Evolutionary conservation across 2,888 invertebrate species (phyloP).

Genomic region (Ypsolopha scabrella): DNA sequence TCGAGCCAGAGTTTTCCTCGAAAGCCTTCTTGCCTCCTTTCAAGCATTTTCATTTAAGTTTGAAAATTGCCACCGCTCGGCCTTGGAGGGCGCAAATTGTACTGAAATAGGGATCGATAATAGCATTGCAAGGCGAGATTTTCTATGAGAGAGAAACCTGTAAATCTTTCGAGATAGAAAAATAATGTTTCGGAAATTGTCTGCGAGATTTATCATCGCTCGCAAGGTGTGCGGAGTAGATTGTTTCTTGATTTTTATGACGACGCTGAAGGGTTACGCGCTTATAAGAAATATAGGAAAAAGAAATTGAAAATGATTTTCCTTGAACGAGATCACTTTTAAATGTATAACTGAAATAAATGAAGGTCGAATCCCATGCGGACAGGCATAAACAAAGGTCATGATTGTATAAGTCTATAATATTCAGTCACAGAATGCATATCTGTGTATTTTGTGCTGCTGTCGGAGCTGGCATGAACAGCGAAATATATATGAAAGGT

Average conservation of each 20-base stretch:
- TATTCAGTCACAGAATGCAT: too few relatives aligned
- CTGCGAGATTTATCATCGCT: constrained; percentile 44
- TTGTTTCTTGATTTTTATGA: constrained; percentile 45
- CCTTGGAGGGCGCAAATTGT: constrained; percentile 59
- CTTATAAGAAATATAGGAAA: too few relatives aligned
- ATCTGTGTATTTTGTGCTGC: too few relatives aligned
- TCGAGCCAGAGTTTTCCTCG: not conserved
- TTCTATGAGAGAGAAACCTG: constrained; percentile 55
- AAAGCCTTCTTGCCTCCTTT: not conserved
- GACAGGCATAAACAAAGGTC: too few relatives aligned
- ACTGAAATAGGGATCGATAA: constrained; percentile 65
- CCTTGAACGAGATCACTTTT: too few relatives aligned
- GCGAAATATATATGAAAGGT: too few relatives aligned
- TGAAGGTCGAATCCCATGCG: too few relatives aligned
- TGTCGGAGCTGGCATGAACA: too few relatives aligned
- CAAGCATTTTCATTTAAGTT: constrained; percentile 67
- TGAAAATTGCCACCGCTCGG: constrained; percentile 57
- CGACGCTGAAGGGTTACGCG: constrained; percentile 7
- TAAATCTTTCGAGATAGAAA: constrained; percentile 61
- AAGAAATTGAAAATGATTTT: too few relatives aligned
- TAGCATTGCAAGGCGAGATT: constrained; percentile 61
- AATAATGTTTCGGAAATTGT: constrained; percentile 60
- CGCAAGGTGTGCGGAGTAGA: constrained; percentile 35
- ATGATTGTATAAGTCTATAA: too few relatives aligned
- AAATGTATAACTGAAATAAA: too few relatives aligned